Base-by-base conservation (phyloP, 2,888 invertebrate species). In the Acrobasis consociella region DNA sequence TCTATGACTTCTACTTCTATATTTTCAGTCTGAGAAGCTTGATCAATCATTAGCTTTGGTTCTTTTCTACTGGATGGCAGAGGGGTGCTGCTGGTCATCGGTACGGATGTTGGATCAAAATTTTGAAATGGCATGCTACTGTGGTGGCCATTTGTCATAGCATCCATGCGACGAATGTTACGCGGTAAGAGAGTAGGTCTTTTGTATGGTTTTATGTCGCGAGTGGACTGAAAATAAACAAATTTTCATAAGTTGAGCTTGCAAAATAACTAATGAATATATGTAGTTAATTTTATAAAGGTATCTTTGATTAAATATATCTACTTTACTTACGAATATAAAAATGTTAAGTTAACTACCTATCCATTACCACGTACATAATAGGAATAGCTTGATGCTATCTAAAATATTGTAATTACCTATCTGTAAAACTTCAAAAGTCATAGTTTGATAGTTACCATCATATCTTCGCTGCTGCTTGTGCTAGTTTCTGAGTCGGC, bases 21-120 rank as follows among this genome's bases (percentile, higher is more conserved):
- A 49, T 55, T 64, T 2, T 84, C 83, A 1, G 85, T 86, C 67
- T 87, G 87, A 0, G 83, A 83, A 31, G 69, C 78, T 75, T 83
- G 79, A 60, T 86, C 81, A 49, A 74, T 31, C 17, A n/a, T 49
- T n/a, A 55, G 3, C 11, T n/a, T 52, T 11, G n/a, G 15, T n/a
- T 16, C 49, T 11, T 55, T 16, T 11, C 22, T 11, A 1, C 8
- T 9, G 15, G 67, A 72, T 3, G 80, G 77, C 5, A 82, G 56
- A 8, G 85, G 85, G 9, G 85, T 82, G 62, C 82, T 82, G 68
- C 76, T 81, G 10, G 75, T 61, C 22, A 81, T 60, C 22, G 77
- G 74, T 55, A 75, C 9, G 56, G 69, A 16, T 37, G 37, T 11
- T 22, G 50, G 5, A 50, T 60, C 38, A 9, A 37, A 31, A 46